Conservation (phyloP, 2,888 invertebrate species). For the Dynastes hyllus region DNA sequence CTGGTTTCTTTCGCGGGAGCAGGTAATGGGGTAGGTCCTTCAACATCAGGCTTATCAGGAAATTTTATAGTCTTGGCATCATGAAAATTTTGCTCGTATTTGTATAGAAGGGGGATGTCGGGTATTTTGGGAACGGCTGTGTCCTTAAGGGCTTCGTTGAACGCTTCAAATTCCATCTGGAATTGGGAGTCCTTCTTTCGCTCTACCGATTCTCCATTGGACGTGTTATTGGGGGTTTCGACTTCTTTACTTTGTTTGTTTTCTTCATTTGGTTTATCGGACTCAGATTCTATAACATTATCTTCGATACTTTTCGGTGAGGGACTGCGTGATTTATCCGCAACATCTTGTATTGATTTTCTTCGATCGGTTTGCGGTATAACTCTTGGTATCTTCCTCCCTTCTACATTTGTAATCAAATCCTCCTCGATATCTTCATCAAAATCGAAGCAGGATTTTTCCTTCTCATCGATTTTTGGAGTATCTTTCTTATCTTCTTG, state of each 20-base stretch:
- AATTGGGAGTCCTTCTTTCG: slow-evolving; percentile 50
- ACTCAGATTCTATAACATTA: slow-evolving; percentile 44
- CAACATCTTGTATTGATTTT: slow-evolving; percentile 67
- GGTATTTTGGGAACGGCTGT: slow-evolving; percentile 76
- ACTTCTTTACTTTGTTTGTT: slow-evolving; percentile 14
- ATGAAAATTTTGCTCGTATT: slow-evolving; percentile 69
- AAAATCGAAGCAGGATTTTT: slow-evolving; percentile 84
- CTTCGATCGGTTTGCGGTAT: slow-evolving; percentile 69
- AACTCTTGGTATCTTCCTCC: slow-evolving; percentile 80
- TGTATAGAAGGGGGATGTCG: slow-evolving; percentile 70
- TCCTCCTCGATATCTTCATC: slow-evolving; percentile 80
- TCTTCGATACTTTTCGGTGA: slow-evolving; percentile 49
- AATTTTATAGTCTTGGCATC: slow-evolving; percentile 67
- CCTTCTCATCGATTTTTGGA: slow-evolving; percentile 53
- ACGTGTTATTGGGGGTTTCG: slow-evolving; percentile 16
- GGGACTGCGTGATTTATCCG: slow-evolving; percentile 58
- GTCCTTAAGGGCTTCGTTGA: slow-evolving; percentile 77
- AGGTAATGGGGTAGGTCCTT: slow-evolving; percentile 19
- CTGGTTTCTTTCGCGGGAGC: slow-evolving; percentile 7
- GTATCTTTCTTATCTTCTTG: slow-evolving; percentile 42
- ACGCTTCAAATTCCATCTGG: slow-evolving; percentile 72
- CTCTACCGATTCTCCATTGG: slow-evolving; percentile 16
- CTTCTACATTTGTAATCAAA: slow-evolving; percentile 70
- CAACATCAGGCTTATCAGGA: slow-evolving; percentile 63
- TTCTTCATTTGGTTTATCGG: slow-evolving; percentile 47